A percentile compares a stretch with the other conserved stretches of the same genome.
Evolutionary conservation across 2,797 vertebrate genomes (phyloP).

Genomic region (Manis javanica): DNA sequence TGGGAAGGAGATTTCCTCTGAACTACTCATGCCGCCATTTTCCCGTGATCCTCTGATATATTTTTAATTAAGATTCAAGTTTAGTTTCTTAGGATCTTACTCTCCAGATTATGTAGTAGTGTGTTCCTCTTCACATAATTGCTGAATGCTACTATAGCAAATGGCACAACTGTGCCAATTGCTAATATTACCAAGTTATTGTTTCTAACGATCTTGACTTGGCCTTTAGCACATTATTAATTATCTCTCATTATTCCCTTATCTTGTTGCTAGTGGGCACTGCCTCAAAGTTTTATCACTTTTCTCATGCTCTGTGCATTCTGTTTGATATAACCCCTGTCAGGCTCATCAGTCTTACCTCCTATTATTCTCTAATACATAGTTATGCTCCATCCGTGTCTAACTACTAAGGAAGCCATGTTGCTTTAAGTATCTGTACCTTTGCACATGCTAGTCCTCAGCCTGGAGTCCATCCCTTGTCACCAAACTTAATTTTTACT

Average conservation of each 20-base stretch:
- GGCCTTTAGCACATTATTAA: neutral
- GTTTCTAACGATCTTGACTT: slow-evolving; percentile 46
- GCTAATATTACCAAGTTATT: slow-evolving; percentile 63
- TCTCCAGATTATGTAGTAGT: slow-evolving; percentile 55
- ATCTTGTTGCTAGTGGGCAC: slow-evolving; percentile 9
- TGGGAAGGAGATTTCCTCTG: too few relatives aligned
- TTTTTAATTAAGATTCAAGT: slow-evolving; percentile 72
- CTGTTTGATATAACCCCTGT: neutral
- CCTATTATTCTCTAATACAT: neutral
- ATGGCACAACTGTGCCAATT: slow-evolving; percentile 50
- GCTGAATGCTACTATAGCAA: slow-evolving; percentile 42
- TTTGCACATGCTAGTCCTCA: slow-evolving; percentile 29
- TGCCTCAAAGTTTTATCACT: neutral
- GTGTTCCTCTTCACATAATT: slow-evolving; percentile 65
- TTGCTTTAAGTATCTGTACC: slow-evolving; percentile 11
- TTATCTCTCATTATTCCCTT: slow-evolving; percentile 39
- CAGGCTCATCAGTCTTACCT: neutral
- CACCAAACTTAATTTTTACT: neutral
- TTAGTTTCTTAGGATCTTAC: slow-evolving; percentile 58
- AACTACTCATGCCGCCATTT: too few relatives aligned
- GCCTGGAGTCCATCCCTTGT: neutral
- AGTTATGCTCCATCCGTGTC: neutral
- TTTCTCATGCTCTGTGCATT: slow-evolving; percentile 18
- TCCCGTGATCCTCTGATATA: neutral
- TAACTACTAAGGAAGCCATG: neutral